A percentile compares a stretch with the other conserved stretches of the same genome.
Evolutionary conservation across 1,140 invertebrate species (phyloP).

Genomic region (Ceratosolen fusciceps): DNA sequence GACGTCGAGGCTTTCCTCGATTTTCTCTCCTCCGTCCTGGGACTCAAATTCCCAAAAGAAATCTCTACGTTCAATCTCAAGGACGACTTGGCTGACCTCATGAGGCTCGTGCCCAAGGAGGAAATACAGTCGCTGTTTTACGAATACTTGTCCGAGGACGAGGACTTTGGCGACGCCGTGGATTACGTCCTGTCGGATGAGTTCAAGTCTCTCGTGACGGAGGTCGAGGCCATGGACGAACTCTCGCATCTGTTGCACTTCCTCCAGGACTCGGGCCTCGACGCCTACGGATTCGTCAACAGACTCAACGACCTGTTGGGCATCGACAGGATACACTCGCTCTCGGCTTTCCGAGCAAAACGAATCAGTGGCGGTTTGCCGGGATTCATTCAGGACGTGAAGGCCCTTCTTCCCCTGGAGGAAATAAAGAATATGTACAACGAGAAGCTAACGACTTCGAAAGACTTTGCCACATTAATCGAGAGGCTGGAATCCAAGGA

Average conservation of each 20-base stretch:
- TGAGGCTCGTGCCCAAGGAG: conserved; percentile 43
- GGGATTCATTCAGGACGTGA: conserved; percentile 56
- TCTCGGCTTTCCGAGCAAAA: neutral
- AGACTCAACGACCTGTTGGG: conserved; percentile 51
- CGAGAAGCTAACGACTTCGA: conserved; percentile 56
- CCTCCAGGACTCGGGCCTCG: conserved; percentile 47
- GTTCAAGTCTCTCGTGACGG: conserved; percentile 49
- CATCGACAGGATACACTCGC: conserved; percentile 28
- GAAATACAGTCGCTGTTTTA: conserved; percentile 50
- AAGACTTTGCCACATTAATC: conserved; percentile 54
- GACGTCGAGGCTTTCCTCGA: conserved; percentile 41
- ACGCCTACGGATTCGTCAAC: conserved; percentile 50
- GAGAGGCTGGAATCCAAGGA: conserved; percentile 51
- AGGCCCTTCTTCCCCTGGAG: conserved; percentile 54
- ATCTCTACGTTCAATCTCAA: neutral
- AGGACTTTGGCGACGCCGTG: conserved; percentile 48
- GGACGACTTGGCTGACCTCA: conserved; percentile 53
- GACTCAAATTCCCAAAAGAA: conserved; percentile 50
- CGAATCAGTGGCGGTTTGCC: conserved; percentile 51
- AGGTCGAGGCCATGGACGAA: conserved; percentile 51
- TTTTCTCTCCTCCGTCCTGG: conserved; percentile 52
- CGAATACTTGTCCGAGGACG: conserved; percentile 52
- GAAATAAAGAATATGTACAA: conserved; percentile 57
- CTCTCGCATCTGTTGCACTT: conserved; percentile 50
- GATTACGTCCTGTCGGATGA: conserved; percentile 51